Evolutionary conservation across 1,140 invertebrate genomes (phyloP).

Genomic region (Brachionus angularis): DNA sequence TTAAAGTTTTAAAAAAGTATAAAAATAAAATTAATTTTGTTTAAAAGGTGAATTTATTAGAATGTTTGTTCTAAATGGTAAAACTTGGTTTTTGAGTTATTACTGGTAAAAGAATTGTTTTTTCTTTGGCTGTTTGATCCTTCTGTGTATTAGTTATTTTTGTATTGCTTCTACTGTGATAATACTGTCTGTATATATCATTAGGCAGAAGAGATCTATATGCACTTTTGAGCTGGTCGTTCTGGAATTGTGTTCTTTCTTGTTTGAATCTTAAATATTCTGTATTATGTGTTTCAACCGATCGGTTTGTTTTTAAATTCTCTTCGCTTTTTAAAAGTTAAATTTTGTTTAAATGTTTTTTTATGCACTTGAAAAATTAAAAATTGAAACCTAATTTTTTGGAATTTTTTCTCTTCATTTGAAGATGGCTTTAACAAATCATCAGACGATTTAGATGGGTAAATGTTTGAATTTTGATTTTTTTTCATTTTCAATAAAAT

Average conservation of each 20-base stretch:
- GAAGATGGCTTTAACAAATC: no score
- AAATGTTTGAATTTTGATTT: conserved; percentile 32
- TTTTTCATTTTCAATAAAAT: no score
- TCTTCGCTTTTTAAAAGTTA: neutral
- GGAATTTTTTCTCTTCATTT: neutral
- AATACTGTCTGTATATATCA: conserved; percentile 41
- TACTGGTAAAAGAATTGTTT: conserved; percentile 24
- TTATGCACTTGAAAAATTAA: neutral
- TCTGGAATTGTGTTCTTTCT: conserved; percentile 9
- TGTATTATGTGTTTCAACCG: neutral
- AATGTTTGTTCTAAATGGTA: conserved; percentile 12
- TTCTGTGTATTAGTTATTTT: neutral
- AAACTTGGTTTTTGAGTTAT: conserved; percentile 39
- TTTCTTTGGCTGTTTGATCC: conserved; percentile 1
- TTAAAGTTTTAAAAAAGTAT: no score
- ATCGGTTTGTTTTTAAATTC: neutral
- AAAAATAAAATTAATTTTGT: no score
- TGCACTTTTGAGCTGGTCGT: conserved; percentile 10
- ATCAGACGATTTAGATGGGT: neutral
- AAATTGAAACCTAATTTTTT: neutral
- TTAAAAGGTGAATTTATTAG: no score
- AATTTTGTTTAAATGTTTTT: no score
- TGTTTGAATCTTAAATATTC: conserved; percentile 1
- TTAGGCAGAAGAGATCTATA: conserved; percentile 28
- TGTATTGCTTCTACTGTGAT: conserved; percentile 15